Base-by-base conservation (phyloP, 2,797 vertebrate species). In the Sorex maritimensis region DNA sequence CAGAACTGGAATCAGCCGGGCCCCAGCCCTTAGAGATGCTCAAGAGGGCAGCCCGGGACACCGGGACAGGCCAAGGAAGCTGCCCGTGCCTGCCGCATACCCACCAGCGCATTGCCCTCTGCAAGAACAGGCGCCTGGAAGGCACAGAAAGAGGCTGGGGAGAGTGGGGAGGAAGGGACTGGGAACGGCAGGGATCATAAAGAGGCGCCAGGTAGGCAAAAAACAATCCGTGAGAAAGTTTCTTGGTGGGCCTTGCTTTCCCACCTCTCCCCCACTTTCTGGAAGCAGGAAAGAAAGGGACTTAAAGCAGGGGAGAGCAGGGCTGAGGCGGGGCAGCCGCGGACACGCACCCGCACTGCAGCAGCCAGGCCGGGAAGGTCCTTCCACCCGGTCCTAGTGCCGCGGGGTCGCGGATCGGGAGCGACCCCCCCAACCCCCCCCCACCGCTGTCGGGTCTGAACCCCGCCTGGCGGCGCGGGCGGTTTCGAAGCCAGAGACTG, bases 311-410 rank as follows among this genome's bases (percentile, higher is more conserved):
- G 67, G 34, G 46, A 34, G 28, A 74, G 61, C 75, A 65, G 73
- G 73, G 30, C 73, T 78, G 73, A 71, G 63, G 87, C 85, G 26
- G 84, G 81, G 80, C 23, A 0, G 78, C 23, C 9, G 30, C 71
- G 86, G 87, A 83, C 77, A 69, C 80, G 80, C 75, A 2, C 67
- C 82, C 52, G 77, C 82, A 61, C 80, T 96, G 96, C 96, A 30
- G 93, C 86, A 44, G 77, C 80, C 19, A 1, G 58, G 55, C 79
- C 52, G 34, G 28, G 67, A 49, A n/a, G 68, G 44, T 74, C 90
- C 38, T 2, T 52, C 93, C 34, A 30, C 96, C 75, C n/a, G 94
- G 95, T 94, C 95, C 95, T 95, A 94, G 95, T 67, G 94, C 94
- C n/a, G 11, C 34, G 5, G 0, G 46, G 46, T 26, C 78, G 83